Base-by-base conservation (phyloP, 64 coral and sea anemone species). In the Cladopsammia gracilis region DNA sequence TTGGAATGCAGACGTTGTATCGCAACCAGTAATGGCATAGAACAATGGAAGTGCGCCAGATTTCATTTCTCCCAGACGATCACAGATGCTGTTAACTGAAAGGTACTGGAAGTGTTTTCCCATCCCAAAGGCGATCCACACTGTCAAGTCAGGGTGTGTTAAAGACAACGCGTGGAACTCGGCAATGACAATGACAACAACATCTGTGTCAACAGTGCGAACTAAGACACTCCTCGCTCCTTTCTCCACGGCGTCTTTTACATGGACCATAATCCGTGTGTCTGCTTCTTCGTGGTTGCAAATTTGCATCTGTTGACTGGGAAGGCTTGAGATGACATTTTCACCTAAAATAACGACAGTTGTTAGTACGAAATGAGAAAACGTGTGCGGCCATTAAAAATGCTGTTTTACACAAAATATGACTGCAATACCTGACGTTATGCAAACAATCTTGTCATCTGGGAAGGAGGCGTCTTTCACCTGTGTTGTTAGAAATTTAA, bases 261-360 rank as follows among this genome's bases (percentile, higher is more conserved):
- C 74, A 77, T 88, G 83, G 22, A 82, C 78, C 24, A 82, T 66
- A 65, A 93, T 77, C 11, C 58, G 18, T n/a, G 72, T 93, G 73
- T 92, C 70, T 49, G 70, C 82, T 70, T 70, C 59, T 67, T 87
- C 73, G 50, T 93, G 23, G 45, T 87, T 93, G 45, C 82, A 93
- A 73, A 0, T 13, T 25, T 46, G 58, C 73, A 93, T 86, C 10
- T 85, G 45, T 56, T 51, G 10, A 7, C 73, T 10, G 59, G 47
- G 59, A 44, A 25, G 4, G 62, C 48, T 60, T 42, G 81, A 77
- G 57, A 68, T 92, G 18, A 86, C 53, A 48, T 86, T 11, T 47
- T 85, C 71, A 18, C 81, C 71, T 78, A 44, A 54, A 54, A 54
- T 54, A 7, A 7, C 52, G 52, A 7, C 52, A 54, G 6, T 6